These are phyloP conservation scores for Rana temporaria DNA, from an alignment of 2,113 vertebrate species.

Conservation along the genomic window DNA sequence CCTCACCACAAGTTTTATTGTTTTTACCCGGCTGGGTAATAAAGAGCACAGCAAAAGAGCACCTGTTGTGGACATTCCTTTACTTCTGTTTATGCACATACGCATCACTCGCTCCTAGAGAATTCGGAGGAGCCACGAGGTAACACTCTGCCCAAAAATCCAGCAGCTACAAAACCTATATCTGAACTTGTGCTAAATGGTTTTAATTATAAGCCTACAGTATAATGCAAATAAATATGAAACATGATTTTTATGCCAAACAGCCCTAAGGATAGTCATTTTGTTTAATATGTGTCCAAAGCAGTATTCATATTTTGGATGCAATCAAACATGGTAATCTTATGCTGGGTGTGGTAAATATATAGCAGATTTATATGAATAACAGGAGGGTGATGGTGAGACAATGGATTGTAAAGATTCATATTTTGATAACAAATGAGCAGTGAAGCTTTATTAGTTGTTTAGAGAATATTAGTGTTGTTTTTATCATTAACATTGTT, in stretches of 20 bases:
- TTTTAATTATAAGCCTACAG: constrained; percentile 30
- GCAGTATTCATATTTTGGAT: constrained; percentile 8
- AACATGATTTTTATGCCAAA: not conserved
- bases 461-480: too few relatives aligned
- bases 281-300: constrained; percentile 6
- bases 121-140: too few relatives aligned
- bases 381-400: constrained; percentile 11
- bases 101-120: too few relatives aligned
- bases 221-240: constrained; percentile 1
- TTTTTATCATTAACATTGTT: too few relatives aligned
- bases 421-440: not conserved
- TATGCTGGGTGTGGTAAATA: constrained; percentile 3
- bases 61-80: too few relatives aligned
- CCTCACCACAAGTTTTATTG: too few relatives aligned
- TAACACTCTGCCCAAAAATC: too few relatives aligned
- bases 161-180: too few relatives aligned
- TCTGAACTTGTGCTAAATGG: constrained; percentile 4
- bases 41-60: too few relatives aligned
- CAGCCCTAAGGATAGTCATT: not conserved
- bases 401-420: not conserved
- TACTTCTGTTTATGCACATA: too few relatives aligned
- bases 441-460: too few relatives aligned
- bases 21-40: too few relatives aligned
- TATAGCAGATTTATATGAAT: not conserved
- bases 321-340: not conserved